These are phyloP conservation scores for Bruchidius siliquastri DNA, from an alignment of 2,888 invertebrate genomes.

Conservation along the genomic window DNA sequence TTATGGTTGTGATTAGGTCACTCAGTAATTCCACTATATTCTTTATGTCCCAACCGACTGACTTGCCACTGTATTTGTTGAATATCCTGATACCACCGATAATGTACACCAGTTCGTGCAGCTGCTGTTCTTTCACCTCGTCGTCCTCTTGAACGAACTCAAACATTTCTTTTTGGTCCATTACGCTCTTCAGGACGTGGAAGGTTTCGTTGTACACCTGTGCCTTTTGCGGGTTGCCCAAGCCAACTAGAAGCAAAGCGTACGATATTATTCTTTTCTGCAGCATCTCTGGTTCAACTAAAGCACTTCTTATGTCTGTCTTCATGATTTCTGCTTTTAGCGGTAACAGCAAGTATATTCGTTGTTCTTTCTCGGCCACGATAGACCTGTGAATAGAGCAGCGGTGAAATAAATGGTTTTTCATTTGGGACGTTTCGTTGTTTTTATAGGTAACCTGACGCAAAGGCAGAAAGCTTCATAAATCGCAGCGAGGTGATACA, in stretches of 20 bases:
- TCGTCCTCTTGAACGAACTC: not conserved
- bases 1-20: not conserved
- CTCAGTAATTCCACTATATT: not conserved
- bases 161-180: not conserved
- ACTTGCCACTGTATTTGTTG: not conserved
- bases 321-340: not conserved
- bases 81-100: not conserved
- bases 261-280: not conserved
- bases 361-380: not conserved
- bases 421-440: too few relatives aligned
- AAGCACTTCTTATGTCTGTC: not conserved
- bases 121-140: not conserved
- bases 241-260: not conserved
- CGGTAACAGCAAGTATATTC: not conserved
- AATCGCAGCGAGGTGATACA: too few relatives aligned
- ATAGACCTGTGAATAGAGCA: not conserved
- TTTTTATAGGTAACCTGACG: too few relatives aligned
- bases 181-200: not conserved
- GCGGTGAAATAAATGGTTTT: too few relatives aligned
- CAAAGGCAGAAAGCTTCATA: too few relatives aligned
- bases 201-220: not conserved
- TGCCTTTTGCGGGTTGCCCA: not conserved
- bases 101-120: not conserved
- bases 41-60: not conserved
- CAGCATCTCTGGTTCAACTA: not conserved